Percentiles rank a stretch among this genome's conserved stretches.
phyloP scores from a whole-genome alignment of 2,113 vertebrate species.

The Climacteris rufus region DNA sequence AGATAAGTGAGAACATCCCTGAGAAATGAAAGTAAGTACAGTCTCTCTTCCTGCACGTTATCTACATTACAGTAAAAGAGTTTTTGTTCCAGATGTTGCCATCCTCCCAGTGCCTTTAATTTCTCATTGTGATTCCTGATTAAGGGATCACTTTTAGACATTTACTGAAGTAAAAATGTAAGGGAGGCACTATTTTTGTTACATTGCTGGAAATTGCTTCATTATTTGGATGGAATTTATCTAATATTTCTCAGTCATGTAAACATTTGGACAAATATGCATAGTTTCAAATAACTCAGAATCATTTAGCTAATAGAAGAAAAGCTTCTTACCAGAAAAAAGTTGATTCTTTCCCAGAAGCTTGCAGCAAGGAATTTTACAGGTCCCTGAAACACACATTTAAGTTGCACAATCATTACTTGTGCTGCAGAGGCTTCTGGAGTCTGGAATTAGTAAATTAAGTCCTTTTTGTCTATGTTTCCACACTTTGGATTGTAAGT shows the following conservation, averaged over 20 bases:
- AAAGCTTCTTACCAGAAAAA: background rate
- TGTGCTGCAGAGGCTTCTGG: background rate
- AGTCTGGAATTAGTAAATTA: background rate
- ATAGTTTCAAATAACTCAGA: background rate
- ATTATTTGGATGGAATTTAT: constrained; percentile 8
- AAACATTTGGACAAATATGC: constrained; percentile 11
- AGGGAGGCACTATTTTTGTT: constrained; percentile 40
- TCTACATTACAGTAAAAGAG: background rate
- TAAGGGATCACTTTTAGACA: background rate
- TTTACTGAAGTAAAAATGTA: background rate
- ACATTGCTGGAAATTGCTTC: constrained; percentile 19
- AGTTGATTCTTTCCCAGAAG: background rate
- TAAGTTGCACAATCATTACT: background rate
- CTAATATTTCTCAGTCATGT: background rate
- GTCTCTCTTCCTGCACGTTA: background rate
- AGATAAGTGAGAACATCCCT: background rate
- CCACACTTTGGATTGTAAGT: background rate
- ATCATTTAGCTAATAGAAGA: background rate
- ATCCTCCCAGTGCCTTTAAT: background rate
- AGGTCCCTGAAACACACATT: background rate
- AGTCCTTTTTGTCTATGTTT: background rate
- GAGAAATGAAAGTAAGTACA: background rate
- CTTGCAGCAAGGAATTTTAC: background rate
- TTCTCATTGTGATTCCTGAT: background rate
- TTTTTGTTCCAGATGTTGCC: background rate